Evolutionary conservation across 2,113 vertebrate genomes (phyloP), one percentile per base, ranked within the genome.

Genomic region (Notothenia coriiceps): DNA sequence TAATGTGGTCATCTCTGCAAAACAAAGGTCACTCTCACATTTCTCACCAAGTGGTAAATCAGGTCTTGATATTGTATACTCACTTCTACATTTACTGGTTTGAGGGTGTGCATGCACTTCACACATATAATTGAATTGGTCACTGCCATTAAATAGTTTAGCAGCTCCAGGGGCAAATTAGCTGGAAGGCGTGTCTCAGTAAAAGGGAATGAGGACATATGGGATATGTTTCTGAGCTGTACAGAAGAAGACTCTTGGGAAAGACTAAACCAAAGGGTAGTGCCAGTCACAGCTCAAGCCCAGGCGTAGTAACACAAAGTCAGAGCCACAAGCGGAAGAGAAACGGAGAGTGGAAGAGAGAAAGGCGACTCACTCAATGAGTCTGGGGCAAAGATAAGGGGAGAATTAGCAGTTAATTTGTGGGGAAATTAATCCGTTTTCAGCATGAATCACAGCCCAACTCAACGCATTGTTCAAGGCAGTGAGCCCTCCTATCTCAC

Each of bases 351-450:
- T 35, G 49, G 17, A 46, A 33, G 81, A 84, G 64, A 83, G 69
- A 81, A 55, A 82, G 84, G 83, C 71, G 29, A 63, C 72, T 80
- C 67, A 18, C 85, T 89, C 89, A 89, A 87, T 91, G 78, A 81
- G 89, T 90, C 90, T 82, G 72, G 89, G 89, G 85, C 91, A 87
- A 86, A 93, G 93, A 95, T 94, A 94, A 94, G 90, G 88, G 78
- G 88, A 86, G 91, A 94, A 93, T 94, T 94, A 93, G 91, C 84
- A 80, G 89, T 92, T 94, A 78, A 94, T 93, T 94, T 93, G 90
- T 83, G 79, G 68, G 84, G 89, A 90, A 93, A 94, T 94, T 91
- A 94, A 94, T 93, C 92, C 86, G 50, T 93, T 94, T 70, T 93
- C 82, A 70, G 83, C 71, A 54, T 87, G 82, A 94, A 92, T 92